Conservation (phyloP, 2,113 vertebrate species). For the Lathamus discolor region DNA sequence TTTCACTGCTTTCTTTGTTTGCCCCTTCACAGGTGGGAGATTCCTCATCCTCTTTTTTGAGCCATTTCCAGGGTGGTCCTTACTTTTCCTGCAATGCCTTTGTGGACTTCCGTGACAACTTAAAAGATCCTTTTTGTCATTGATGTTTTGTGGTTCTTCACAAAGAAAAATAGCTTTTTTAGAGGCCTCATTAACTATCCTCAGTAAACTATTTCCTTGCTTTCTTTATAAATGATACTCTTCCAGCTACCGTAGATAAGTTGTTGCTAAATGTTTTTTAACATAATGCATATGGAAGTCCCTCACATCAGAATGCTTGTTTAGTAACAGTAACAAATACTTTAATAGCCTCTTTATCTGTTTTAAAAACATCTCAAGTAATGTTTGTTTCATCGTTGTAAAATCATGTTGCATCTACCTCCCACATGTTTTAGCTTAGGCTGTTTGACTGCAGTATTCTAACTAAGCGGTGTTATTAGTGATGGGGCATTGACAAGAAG, state of each 20-base stretch:
- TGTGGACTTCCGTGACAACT: not conserved
- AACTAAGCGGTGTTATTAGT: not conserved
- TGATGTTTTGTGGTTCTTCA: not conserved
- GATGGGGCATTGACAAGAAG: not conserved
- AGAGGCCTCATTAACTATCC: not conserved
- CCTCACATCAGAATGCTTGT: not conserved
- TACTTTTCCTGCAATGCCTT: not conserved
- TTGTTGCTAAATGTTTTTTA: not conserved
- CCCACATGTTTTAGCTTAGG: not conserved
- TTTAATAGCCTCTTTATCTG: not conserved
- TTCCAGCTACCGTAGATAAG: not conserved
- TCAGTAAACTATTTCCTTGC: not conserved
- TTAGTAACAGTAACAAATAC: not conserved
- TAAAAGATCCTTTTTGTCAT: not conserved
- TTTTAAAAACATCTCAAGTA: not conserved
- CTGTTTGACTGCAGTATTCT: not conserved
- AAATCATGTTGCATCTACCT: not conserved
- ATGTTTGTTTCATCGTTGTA: not conserved
- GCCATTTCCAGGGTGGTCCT: not conserved
- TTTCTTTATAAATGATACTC: not conserved
- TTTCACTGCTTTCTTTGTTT: conserved; percentile 3
- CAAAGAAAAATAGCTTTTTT: not conserved
- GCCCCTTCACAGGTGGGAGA: conserved; percentile 35
- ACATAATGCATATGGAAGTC: not conserved
- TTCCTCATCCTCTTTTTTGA: not conserved